These are phyloP conservation scores for Ischnus inquisitorius DNA, from an alignment of 2,888 invertebrate genomes.

Conservation along the genomic window DNA sequence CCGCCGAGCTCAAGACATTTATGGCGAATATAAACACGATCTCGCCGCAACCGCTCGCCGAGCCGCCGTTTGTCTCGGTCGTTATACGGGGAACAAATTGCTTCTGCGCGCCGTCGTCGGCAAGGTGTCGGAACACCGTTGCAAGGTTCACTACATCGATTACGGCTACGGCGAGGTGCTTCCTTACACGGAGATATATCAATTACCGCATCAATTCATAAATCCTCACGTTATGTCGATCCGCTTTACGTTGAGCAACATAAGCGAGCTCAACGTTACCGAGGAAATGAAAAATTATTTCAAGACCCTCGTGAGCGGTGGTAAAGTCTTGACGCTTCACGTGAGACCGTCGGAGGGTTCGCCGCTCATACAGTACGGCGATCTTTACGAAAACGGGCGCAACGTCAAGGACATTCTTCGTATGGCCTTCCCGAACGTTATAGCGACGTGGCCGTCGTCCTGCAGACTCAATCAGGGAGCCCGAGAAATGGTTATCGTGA, in stretches of 20 bases:
- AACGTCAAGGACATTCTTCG: constrained; percentile 88
- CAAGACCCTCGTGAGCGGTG: constrained; percentile 89
- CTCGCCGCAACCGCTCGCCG: constrained; percentile 87
- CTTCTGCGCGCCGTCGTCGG: constrained; percentile 92
- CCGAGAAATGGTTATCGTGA: constrained; percentile 85
- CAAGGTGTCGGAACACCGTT: constrained; percentile 90
- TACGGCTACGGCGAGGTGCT: constrained; percentile 93
- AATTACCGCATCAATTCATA: constrained; percentile 91
- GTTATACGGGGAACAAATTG: constrained; percentile 89
- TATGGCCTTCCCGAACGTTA: constrained; percentile 76
- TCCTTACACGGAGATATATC: constrained; percentile 90
- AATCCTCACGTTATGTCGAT: constrained; percentile 91
- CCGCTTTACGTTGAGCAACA: constrained; percentile 90
- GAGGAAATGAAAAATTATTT: constrained; percentile 90
- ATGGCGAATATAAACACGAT: constrained; percentile 91
- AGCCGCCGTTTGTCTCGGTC: constrained; percentile 91
- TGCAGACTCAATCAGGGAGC: constrained; percentile 70
- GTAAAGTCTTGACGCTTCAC: constrained; percentile 88
- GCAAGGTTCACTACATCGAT: constrained; percentile 93
- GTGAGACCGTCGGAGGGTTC: constrained; percentile 90
- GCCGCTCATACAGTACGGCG: constrained; percentile 91
- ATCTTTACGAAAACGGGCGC: constrained; percentile 88
- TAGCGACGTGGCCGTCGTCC: constrained; percentile 69
- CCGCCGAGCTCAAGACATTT: constrained; percentile 89
- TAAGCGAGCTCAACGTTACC: constrained; percentile 87